Base-by-base conservation (phyloP, 2,888 invertebrate genomes). In the Leptura quadrifasciata region DNA sequence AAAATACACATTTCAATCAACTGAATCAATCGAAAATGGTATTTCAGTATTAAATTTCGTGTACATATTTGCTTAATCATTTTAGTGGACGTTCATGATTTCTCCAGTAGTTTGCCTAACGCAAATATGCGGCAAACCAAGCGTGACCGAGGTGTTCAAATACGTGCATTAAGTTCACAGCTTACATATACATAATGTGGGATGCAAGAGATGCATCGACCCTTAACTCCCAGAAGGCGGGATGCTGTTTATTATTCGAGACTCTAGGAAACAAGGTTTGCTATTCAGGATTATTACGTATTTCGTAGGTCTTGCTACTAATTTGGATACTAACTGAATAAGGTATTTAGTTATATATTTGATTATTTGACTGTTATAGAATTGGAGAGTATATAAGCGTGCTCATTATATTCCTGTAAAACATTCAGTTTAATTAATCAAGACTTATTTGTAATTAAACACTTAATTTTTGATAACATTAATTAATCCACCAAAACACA, bases 61-160 rank as follows among this genome's bases (percentile, higher is more conserved):
- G 60, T 60, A 60, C 60, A 60, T 60, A 60, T 60, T 60, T 60
- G 60, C 60, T 8, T n/a, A n/a, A 9, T 12, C 27, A 21, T 27
- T 21, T 21, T 12, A 60, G 27, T 60, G 60, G 27, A 60, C 60
- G 60, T 27, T 60, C 60, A 27, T 27, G 60, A 60, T 27, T 60
- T 27, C 10, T 31, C 60, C 17, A 27, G 60, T 17, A 69, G 69
- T 69, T 69, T 69, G 54, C 69, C 24, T n/a, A 27, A 55, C 54
- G 27, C 69, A 69, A 69, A 69, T 69, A 69, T 24, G 24, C 31
- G 71, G 68, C 67, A 70, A 74, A 70, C 65, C 70, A 71, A 64
- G 71, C 70, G 39, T 63, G 73, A 61, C 63, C 68, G 55, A 69
- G 69, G 73, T 69, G 76, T 63, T 73, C 69, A 74, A 63, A 76